Conservation (phyloP, 2,797 vertebrate genomes). For the Xiphorhynchus erythropygius region DNA sequence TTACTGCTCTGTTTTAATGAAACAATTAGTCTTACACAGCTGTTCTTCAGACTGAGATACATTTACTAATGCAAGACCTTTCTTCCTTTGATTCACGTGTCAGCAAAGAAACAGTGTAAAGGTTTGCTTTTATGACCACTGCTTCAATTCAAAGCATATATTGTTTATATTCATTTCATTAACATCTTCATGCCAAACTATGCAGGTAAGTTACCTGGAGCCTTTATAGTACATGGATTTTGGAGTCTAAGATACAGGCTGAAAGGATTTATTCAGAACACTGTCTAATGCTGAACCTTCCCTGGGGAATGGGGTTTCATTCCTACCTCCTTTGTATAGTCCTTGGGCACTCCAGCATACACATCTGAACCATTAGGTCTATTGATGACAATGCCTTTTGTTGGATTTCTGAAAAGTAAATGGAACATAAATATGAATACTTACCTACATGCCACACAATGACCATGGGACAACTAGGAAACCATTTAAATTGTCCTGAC, state of each 20-base stretch:
- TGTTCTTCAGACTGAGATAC: neutral
- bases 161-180: neutral
- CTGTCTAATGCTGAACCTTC: neutral
- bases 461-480: neutral
- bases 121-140: neutral
- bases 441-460: neutral
- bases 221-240: neutral
- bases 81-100: neutral
- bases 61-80: neutral
- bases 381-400: constrained; percentile 90
- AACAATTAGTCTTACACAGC: neutral
- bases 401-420: constrained; percentile 87
- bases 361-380: constrained; percentile 91
- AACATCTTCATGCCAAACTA: neutral
- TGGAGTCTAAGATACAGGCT: neutral
- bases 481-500: neutral
- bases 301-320: neutral
- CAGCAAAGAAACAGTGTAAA: neutral
- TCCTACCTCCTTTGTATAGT: constrained; percentile 88
- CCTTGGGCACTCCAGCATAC: constrained; percentile 89
- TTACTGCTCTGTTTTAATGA: neutral
- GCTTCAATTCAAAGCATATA: neutral
- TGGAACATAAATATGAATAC: neutral
- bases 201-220: neutral
- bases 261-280: neutral